Percentiles rank a stretch among this genome's conserved stretches.
Conservation (phyloP, 1,140 invertebrate species). For the Drosophila orosa region DNA sequence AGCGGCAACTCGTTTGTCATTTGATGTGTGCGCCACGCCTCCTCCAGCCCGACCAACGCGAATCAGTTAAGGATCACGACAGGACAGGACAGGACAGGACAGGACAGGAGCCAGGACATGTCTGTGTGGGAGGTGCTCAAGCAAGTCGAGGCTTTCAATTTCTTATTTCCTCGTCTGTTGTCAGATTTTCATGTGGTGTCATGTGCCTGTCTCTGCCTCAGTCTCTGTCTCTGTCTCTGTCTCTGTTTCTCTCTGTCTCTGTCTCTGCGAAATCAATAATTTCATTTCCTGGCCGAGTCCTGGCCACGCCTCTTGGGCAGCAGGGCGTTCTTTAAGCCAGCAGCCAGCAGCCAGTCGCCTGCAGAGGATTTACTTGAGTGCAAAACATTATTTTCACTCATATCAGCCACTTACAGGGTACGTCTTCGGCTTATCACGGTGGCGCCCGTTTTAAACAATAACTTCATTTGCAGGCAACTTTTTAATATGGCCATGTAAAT, state of each 20-base stretch:
- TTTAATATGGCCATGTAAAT: constrained; percentile 45
- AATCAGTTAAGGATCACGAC: constrained; percentile 17
- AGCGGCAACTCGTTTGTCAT: constrained; percentile 65
- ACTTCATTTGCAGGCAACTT: constrained; percentile 51
- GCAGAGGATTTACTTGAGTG: too few species aligned
- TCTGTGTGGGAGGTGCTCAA: constrained; percentile 40
- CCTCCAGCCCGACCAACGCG: not conserved
- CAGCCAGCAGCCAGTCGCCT: too few species aligned
- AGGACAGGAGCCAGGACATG: not conserved
- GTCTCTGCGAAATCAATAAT: constrained; percentile 54
- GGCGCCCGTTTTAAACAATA: constrained; percentile 35
- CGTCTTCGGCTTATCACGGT: constrained; percentile 1
- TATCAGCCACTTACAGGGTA: constrained; percentile 22
- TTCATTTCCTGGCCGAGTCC: constrained; percentile 38
- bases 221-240: too few species aligned
- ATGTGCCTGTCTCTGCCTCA: constrained; percentile 42
- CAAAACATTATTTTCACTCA: too few species aligned
- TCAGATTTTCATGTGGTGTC: constrained; percentile 73
- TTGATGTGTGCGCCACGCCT: constrained; percentile 51
- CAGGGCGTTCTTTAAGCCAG: constrained; percentile 7
- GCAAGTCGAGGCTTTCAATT: constrained; percentile 66
- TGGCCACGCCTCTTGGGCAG: constrained; percentile 13
- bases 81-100: constrained; percentile 3
- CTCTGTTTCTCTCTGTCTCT: not conserved
- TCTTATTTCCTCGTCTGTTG: constrained; percentile 61